Conservation (phyloP, 2,888 invertebrate genomes). For the Drosophila fulvimacula region DNA sequence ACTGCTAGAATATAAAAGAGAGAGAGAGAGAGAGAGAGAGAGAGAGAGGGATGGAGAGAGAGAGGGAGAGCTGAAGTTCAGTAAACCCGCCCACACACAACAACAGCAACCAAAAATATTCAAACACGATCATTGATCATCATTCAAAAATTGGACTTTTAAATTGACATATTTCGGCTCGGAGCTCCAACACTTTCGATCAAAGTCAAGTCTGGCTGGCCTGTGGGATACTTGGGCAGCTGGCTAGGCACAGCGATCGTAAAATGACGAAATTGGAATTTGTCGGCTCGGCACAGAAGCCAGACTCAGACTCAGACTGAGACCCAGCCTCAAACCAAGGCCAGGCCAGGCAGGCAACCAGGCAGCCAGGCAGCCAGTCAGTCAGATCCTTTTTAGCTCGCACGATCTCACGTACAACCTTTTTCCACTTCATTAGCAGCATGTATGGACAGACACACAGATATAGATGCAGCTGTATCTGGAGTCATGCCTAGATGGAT, state of each 20-base stretch:
- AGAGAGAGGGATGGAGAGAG: slow-evolving; percentile 1
- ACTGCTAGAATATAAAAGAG: slow-evolving; percentile 45
- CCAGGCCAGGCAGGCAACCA: background rate
- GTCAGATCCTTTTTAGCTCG: slow-evolving; percentile 43
- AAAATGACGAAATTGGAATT: slow-evolving; percentile 50
- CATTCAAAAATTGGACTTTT: slow-evolving; percentile 59
- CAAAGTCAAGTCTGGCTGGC: slow-evolving; percentile 50
- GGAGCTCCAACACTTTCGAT: slow-evolving; percentile 59
- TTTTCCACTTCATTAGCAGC: slow-evolving; percentile 64
- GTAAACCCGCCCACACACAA: slow-evolving; percentile 44
- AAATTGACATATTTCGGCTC: slow-evolving; percentile 52
- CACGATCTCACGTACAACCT: slow-evolving; percentile 52
- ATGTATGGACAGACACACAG: slow-evolving; percentile 7
- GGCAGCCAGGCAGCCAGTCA: slow-evolving; percentile 22
- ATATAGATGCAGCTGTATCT: background rate
- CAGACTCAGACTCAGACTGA: background rate
- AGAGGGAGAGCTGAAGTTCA: slow-evolving; percentile 31
- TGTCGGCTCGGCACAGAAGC: slow-evolving; percentile 20
- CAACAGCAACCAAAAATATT: background rate
- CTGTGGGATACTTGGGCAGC: slow-evolving; percentile 46
- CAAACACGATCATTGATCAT: slow-evolving; percentile 54
- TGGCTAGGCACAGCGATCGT: slow-evolving; percentile 38
- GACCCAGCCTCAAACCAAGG: background rate
- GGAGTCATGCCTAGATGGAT: slow-evolving; percentile 15
- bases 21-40: slow-evolving; percentile 3